These are phyloP conservation scores for Clamator glandarius DNA, from an alignment of 2,797 vertebrate species.

Conservation along the genomic window DNA sequence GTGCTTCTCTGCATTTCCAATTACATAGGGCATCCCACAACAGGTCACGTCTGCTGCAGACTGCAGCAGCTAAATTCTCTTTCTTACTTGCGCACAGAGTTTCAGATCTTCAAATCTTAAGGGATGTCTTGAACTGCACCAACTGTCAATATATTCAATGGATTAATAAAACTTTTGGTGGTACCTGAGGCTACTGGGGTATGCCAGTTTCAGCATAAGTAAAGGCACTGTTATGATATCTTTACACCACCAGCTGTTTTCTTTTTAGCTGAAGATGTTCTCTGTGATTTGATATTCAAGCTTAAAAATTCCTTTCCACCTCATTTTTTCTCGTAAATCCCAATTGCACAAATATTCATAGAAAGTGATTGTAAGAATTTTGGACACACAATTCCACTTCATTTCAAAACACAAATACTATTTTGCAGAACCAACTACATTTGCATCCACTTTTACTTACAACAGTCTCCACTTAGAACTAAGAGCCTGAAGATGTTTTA, in stretches of 20 bases:
- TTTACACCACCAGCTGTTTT: not conserved
- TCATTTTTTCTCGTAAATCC: not conserved
- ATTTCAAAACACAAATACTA: not conserved
- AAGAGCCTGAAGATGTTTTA: not conserved
- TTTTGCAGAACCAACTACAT: conserved; percentile 3
- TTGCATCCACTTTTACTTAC: not conserved
- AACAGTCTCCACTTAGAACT: not conserved
- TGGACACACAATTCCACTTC: not conserved
- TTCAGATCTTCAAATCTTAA: not conserved
- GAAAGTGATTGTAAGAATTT: not conserved
- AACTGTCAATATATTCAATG: not conserved
- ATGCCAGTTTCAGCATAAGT: not conserved
- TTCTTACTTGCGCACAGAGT: not conserved
- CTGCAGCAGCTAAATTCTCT: not conserved
- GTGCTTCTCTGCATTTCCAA: conserved; percentile 33
- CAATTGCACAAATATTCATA: not conserved
- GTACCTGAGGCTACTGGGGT: not conserved
- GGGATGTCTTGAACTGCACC: not conserved
- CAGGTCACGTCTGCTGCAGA: conserved; percentile 19
- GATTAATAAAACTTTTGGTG: not conserved
- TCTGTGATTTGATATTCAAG: not conserved
- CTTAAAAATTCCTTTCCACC: not conserved
- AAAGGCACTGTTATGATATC: not conserved
- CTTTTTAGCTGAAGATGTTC: not conserved
- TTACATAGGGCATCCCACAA: conserved; percentile 18